Conservation (phyloP, 2,113 vertebrate species). For the Phalacrocorax carbo region DNA sequence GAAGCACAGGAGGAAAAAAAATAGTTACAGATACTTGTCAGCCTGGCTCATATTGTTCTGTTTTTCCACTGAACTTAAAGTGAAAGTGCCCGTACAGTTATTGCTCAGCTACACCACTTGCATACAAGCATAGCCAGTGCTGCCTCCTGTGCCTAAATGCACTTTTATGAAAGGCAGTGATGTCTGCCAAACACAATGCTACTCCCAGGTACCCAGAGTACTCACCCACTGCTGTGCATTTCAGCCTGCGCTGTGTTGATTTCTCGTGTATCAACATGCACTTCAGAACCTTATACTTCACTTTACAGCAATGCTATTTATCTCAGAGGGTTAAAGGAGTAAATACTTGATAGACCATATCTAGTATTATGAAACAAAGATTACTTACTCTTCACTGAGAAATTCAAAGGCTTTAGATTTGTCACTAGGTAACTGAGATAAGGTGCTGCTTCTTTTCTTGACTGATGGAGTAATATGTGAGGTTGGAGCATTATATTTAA, state of each 20-base stretch:
- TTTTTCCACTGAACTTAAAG: not conserved
- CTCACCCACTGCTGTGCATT: not conserved
- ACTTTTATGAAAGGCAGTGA: not conserved
- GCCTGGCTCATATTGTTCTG: not conserved
- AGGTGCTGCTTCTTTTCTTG: constrained; percentile 94
- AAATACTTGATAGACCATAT: not conserved
- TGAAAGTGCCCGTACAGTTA: not conserved
- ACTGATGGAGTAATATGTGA: constrained; percentile 92
- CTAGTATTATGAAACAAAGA: not conserved
- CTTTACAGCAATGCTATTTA: not conserved
- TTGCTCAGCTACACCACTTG: not conserved
- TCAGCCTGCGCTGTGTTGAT: not conserved
- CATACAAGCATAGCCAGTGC: not conserved
- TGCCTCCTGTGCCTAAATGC: not conserved
- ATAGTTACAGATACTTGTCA: not conserved
- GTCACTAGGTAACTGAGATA: constrained; percentile 94
- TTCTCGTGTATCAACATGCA: not conserved
- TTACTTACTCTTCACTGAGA: constrained; percentile 95
- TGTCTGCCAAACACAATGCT: not conserved
- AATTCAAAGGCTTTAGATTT: constrained; percentile 98
- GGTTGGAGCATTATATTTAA: constrained; percentile 97
- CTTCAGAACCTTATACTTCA: not conserved
- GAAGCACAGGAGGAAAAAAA: not conserved
- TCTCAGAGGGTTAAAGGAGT: not conserved
- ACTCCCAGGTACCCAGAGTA: not conserved